These are phyloP conservation scores for Pampus argenteus DNA, from an alignment of 2,797 vertebrate genomes.

Conservation along the genomic window DNA sequence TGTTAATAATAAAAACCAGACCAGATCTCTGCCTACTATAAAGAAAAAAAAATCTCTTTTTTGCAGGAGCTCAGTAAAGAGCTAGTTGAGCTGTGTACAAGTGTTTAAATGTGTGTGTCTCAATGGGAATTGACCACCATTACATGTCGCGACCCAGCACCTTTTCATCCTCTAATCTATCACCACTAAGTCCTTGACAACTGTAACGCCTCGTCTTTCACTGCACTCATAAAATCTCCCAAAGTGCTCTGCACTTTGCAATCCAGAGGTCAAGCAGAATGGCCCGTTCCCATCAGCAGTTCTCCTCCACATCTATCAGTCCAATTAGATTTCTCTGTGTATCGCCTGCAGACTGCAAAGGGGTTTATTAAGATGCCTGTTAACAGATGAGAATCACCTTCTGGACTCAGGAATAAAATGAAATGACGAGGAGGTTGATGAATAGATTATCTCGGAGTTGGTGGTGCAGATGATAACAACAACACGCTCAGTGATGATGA, in stretches of 20 bases:
- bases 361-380: slow-evolving; percentile 20
- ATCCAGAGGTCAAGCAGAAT: slow-evolving; percentile 14
- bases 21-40: too few relatives aligned
- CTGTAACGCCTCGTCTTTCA: neutral
- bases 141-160: neutral
- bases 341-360: neutral
- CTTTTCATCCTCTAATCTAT: slow-evolving; percentile 2
- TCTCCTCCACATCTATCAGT: slow-evolving; percentile 20
- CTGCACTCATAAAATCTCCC: slow-evolving; percentile 5
- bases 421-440: slow-evolving; percentile 11
- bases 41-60: too few relatives aligned
- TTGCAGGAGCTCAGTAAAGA: too few relatives aligned
- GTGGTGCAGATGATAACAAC: slow-evolving; percentile 28
- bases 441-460: slow-evolving; percentile 42
- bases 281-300: neutral
- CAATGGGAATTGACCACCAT: neutral
- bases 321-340: slow-evolving; percentile 28
- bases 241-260: slow-evolving; percentile 1
- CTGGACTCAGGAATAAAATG: neutral
- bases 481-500: slow-evolving; percentile 21
- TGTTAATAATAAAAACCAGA: too few relatives aligned
- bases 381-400: slow-evolving; percentile 9
- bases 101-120: neutral
- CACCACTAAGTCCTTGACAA: neutral
- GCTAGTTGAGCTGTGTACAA: neutral